Conservation (phyloP, 2,113 vertebrate species). For the Hypanus sabinus region DNA sequence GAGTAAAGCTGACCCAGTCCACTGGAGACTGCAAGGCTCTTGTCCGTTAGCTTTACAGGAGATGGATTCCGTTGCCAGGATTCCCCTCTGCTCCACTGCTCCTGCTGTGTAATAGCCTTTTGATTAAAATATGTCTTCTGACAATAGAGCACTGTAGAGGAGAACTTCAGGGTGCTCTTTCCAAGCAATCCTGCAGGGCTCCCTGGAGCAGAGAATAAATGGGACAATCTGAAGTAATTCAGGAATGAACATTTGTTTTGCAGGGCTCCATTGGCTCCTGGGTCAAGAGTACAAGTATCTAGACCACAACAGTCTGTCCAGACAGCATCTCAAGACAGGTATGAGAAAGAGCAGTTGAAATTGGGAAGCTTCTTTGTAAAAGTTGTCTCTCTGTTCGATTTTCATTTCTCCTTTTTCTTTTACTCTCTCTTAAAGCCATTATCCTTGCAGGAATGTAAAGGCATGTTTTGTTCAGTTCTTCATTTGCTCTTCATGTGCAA, state of each 20-base stretch:
- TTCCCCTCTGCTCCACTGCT: neutral
- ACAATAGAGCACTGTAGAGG: neutral
- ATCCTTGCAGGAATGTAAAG: neutral
- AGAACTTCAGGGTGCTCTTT: neutral
- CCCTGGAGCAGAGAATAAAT: neutral
- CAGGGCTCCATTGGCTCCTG: neutral
- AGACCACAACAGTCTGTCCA: neutral
- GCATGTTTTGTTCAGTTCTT: neutral
- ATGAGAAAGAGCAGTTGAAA: neutral
- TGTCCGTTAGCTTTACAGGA: neutral
- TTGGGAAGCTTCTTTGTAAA: neutral
- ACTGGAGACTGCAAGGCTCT: neutral
- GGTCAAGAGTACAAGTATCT: neutral
- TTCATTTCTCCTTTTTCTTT: neutral
- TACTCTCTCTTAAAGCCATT: neutral
- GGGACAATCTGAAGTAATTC: neutral
- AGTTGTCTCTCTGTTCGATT: neutral
- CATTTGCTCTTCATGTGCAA: neutral
- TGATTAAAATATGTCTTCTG: neutral
- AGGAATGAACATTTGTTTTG: neutral
- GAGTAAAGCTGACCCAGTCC: neutral
- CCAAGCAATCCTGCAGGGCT: neutral
- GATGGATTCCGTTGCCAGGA: neutral
- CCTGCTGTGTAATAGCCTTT: neutral
- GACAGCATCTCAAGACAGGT: constrained; percentile 12